Conservation (phyloP, 2,113 vertebrate genomes). For the Serinus canaria region DNA sequence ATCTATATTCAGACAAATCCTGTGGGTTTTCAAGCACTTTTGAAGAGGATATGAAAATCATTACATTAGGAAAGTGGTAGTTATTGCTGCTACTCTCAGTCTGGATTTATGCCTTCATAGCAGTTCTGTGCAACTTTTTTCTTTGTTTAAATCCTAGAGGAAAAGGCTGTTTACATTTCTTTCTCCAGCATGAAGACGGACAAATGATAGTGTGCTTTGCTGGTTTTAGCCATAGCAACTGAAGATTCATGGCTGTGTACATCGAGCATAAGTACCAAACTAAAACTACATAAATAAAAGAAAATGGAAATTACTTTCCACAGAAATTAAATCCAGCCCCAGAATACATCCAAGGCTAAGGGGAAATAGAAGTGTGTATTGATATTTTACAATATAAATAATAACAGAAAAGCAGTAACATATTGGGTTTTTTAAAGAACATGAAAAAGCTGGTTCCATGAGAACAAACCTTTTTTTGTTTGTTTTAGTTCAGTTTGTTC, state of each 20-base stretch:
- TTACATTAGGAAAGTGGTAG: not conserved
- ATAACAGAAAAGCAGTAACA: not conserved
- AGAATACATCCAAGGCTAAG: not conserved
- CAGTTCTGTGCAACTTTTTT: not conserved
- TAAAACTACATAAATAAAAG: constrained; percentile 28
- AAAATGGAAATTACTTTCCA: constrained; percentile 36
- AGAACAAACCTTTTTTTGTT: not conserved
- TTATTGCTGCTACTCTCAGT: not conserved
- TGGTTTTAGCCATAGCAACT: constrained; percentile 2
- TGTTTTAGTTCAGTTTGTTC: not conserved
- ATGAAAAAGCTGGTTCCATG: not conserved
- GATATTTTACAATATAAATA: not conserved
- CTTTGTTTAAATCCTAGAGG: not conserved
- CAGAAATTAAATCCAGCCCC: not conserved
- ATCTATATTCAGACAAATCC: not conserved
- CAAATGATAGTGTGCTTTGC: not conserved
- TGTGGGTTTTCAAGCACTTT: not conserved
- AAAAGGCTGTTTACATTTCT: not conserved
- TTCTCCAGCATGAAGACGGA: not conserved
- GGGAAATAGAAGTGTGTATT: not conserved
- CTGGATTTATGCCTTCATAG: not conserved
- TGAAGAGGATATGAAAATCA: not conserved
- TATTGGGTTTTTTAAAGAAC: not conserved
- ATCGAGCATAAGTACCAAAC: not conserved
- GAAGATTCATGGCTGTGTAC: not conserved